Percentiles rank a stretch among this genome's conserved stretches.
Conservation (phyloP, 2,888 invertebrate genomes). For the Diaperis boleti region DNA sequence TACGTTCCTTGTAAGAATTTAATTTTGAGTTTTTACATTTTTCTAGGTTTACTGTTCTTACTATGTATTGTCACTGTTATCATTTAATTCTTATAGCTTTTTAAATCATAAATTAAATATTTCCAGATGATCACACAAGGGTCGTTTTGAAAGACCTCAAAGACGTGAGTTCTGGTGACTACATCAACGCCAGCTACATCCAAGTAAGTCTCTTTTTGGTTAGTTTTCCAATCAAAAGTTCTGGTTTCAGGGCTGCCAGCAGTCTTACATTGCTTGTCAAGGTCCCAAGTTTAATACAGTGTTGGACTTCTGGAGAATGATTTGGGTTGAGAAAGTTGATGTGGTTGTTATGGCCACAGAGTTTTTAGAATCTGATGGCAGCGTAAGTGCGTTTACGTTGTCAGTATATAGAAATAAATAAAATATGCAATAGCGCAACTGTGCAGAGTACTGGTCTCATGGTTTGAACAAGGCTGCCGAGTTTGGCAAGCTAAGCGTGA, state of each 20-base stretch:
- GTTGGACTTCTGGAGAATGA: slow-evolving; percentile 13
- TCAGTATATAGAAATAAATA: neutral
- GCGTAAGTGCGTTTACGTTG: neutral
- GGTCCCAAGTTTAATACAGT: slow-evolving; percentile 7
- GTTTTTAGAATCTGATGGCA: slow-evolving; percentile 4
- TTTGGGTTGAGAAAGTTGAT: slow-evolving; percentile 11
- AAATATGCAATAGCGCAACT: neutral
- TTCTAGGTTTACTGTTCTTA: too few relatives aligned
- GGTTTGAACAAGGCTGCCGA: neutral
- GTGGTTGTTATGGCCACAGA: neutral
- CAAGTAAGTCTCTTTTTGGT: neutral
- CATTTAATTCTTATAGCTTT: too few relatives aligned
- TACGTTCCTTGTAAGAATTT: neutral
- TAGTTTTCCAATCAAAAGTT: neutral
- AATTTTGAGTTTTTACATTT: neutral
- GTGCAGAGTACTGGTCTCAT: neutral
- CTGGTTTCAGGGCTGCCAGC: neutral
- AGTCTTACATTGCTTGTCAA: slow-evolving; percentile 8
- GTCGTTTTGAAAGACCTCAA: neutral
- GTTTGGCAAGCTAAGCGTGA: neutral
- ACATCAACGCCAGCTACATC: slow-evolving; percentile 1
- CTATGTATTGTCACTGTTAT: too few relatives aligned
- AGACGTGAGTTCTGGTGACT: neutral
- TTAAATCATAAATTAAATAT: neutral
- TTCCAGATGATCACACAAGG: neutral